Percentiles rank a stretch among this genome's conserved stretches.
Evolutionary conservation across 2,113 vertebrate species (phyloP).

Genomic region (Furnarius figulus): DNA sequence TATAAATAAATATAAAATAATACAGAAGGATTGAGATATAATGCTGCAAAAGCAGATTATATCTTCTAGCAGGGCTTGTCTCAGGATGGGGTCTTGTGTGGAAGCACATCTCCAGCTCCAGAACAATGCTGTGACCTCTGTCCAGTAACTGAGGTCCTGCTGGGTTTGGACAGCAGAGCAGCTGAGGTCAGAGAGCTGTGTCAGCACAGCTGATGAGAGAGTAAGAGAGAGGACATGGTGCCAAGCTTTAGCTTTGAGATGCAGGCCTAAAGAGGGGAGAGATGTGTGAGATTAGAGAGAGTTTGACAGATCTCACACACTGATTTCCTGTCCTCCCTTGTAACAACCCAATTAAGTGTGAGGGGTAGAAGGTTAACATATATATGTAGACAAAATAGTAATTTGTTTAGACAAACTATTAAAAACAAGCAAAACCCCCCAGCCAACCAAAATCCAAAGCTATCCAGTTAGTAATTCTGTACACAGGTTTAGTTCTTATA

Average conservation of each 20-base stretch:
- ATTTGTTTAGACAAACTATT: neutral
- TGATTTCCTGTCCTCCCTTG: neutral
- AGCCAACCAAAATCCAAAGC: neutral
- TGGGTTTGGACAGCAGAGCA: neutral
- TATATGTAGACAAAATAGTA: neutral
- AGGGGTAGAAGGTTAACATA: neutral
- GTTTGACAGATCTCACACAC: neutral
- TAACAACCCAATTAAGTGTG: neutral
- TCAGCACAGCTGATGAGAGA: neutral
- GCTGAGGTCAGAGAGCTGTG: neutral
- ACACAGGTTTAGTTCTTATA: neutral
- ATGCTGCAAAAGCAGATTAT: neutral
- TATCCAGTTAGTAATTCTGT: neutral
- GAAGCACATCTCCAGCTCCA: neutral
- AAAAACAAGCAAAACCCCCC: neutral
- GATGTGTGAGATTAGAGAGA: neutral
- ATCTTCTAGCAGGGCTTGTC: neutral
- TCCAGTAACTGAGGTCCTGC: neutral
- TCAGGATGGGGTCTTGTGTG: neutral
- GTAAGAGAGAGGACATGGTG: neutral
- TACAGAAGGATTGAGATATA: neutral
- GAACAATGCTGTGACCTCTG: neutral
- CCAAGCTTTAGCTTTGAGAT: neutral
- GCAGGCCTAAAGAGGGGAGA: neutral
- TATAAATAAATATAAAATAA: neutral